Evolutionary conservation across 2,888 invertebrate genomes (phyloP).

Genomic region (Erebia aethiops): DNA sequence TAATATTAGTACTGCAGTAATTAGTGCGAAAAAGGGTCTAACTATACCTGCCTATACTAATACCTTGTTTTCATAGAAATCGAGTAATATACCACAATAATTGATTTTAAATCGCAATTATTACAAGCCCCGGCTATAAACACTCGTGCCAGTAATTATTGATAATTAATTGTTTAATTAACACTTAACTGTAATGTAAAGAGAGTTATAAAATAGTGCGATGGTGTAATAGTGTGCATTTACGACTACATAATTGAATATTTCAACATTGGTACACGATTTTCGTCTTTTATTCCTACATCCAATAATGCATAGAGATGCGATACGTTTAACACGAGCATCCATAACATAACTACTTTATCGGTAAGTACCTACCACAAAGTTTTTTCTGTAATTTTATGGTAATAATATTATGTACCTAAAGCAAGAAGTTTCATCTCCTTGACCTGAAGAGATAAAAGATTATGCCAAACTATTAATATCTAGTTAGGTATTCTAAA

Average conservation of each 20-base stretch:
- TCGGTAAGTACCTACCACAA: no score
- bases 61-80: not conserved
- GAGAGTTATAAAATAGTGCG: not conserved
- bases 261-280: not conserved
- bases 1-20: not conserved
- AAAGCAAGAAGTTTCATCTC: no score
- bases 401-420: no score
- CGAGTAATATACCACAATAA: not conserved
- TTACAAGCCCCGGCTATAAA: not conserved
- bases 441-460: no score
- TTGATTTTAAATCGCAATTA: constrained; percentile 7
- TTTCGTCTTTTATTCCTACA: no score
- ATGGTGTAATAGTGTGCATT: not conserved
- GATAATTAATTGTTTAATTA: constrained; percentile 9
- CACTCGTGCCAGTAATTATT: not conserved
- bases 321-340: no score
- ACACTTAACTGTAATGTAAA: constrained; percentile 6
- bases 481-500: no score
- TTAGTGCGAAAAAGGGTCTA: not conserved
- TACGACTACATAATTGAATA: not conserved
- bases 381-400: no score
- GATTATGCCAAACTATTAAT: no score
- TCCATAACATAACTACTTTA: no score
- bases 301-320: no score
- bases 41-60: not conserved